Evolutionary conservation across 2,888 invertebrate species (phyloP).

Genomic region (Oxycera nigricornis): DNA sequence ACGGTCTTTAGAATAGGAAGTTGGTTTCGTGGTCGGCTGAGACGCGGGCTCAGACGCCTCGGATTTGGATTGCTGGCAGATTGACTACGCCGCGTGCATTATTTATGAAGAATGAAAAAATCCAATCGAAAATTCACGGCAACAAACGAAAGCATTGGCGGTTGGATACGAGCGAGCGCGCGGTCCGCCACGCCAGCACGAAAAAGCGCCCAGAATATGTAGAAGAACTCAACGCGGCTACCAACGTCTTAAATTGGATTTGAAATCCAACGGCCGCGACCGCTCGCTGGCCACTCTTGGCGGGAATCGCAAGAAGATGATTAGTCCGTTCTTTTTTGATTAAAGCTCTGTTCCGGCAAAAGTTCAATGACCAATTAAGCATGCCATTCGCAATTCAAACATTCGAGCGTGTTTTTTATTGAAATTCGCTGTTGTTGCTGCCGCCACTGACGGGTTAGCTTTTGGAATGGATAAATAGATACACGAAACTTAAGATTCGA

Average conservation of each 20-base stretch:
- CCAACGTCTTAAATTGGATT: constrained; percentile 36
- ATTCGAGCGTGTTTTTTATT: constrained; percentile 11
- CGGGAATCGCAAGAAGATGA: constrained; percentile 33
- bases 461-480: constrained; percentile 27
- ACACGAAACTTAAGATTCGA: background rate
- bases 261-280: constrained; percentile 6
- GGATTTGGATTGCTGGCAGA: background rate
- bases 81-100: constrained; percentile 13
- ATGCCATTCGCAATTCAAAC: constrained; percentile 43
- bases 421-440: background rate
- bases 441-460: background rate
- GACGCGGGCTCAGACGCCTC: background rate
- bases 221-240: constrained; percentile 21
- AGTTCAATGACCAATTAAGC: constrained; percentile 47
- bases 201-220: constrained; percentile 1
- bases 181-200: background rate
- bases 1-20: constrained; percentile 28
- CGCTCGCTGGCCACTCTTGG: constrained; percentile 2
- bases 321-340: constrained; percentile 40
- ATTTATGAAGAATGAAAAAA: constrained; percentile 26
- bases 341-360: constrained; percentile 37
- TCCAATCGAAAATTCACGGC: constrained; percentile 31
- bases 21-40: constrained; percentile 25
- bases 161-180: background rate
- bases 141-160: constrained; percentile 8